Evolutionary conservation across 2,888 invertebrate genomes (phyloP), one percentile per base, ranked within the genome.

Genomic region (Aradus depressus): DNA sequence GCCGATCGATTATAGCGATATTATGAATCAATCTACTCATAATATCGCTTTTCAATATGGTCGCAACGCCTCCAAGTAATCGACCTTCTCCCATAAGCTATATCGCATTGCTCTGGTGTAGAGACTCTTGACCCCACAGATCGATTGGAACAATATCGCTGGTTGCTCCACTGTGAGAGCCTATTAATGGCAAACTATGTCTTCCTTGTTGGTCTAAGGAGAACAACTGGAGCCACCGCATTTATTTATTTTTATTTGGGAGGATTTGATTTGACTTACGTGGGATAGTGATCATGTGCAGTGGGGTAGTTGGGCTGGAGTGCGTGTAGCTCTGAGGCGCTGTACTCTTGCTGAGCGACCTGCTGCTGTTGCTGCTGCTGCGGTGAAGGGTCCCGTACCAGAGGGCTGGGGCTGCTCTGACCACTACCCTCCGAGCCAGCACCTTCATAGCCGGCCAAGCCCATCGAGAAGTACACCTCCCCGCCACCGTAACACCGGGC

Each of bases 361-460:
- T 23, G 43, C 4, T 19, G 10, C 4, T 43, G 19, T n/a, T 43
- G 16, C 14, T 43, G 44, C 26, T 44, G 50, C 35, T 44, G 50
- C 1, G 52, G 55, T 18, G 48, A 44, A 3, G 52, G 50, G 14
- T 52, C 55, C 14, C 47, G 2, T 6, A 45, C 47, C 23, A 50
- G 22, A 12, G 49, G 50, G 8, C 52, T 32, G 0, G 56, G 56
- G 8, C 52, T 44, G 49, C 53, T 56, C 18, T 50, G 56, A 10
- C 50, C 56, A 41, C 56, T 56, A 23, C 48, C 56, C 35, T 55
- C 55, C 1, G 55, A 55, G 14, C 44, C 52, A 19, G 41, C 52
- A 1, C 49, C 49, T 22, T 37, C 32, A 35, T 39, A 41, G 41
- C 32, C 41, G 3, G 31, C 23, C 19, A 51, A 22, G 31, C 45